Percentiles rank a stretch among this genome's conserved stretches.
Conservation (phyloP, 2,113 vertebrate species). For the Amphiprion ocellaris region DNA sequence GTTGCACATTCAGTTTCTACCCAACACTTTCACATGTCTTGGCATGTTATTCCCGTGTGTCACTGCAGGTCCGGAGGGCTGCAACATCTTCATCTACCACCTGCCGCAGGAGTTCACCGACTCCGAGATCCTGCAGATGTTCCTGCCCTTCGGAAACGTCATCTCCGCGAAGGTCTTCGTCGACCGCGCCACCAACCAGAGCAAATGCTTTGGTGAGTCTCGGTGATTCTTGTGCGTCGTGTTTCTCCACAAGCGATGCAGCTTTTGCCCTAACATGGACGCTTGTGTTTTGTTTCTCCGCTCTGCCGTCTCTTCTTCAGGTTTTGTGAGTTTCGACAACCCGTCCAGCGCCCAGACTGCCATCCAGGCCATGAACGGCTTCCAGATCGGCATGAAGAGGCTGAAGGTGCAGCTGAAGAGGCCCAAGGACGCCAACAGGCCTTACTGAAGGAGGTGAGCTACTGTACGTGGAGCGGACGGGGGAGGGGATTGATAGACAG, state of each 20-base stretch:
- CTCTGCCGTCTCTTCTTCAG: conserved; percentile 63
- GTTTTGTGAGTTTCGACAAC: conserved; percentile 98
- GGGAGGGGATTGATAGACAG: conserved; percentile 53
- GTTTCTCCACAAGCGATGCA: not conserved
- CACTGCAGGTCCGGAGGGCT: conserved; percentile 92
- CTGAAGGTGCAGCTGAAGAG: conserved; percentile 97
- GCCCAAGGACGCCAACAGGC: conserved; percentile 95
- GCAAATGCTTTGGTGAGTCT: conserved; percentile 96
- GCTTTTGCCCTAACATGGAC: not conserved
- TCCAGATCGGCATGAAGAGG: conserved; percentile 97
- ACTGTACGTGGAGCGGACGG: conserved; percentile 11
- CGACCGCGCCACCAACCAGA: conserved; percentile 97
- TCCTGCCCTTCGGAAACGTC: conserved; percentile 97
- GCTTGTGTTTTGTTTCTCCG: not conserved
- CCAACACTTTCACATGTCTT: not conserved
- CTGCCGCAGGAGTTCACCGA: conserved; percentile 98
- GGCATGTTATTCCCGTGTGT: conserved; percentile 3
- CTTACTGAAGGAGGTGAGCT: conserved; percentile 87
- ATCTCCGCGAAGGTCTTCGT: conserved; percentile 98
- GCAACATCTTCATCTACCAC: conserved; percentile 99
- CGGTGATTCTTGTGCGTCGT: too few relatives aligned
- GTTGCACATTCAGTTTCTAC: too few relatives aligned
- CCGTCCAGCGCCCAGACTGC: conserved; percentile 94
- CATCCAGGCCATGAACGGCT: conserved; percentile 98
- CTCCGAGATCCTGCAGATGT: conserved; percentile 97